These are phyloP conservation scores for Ischnus inquisitorius DNA, from an alignment of 2,888 invertebrate genomes.

Conservation along the genomic window DNA sequence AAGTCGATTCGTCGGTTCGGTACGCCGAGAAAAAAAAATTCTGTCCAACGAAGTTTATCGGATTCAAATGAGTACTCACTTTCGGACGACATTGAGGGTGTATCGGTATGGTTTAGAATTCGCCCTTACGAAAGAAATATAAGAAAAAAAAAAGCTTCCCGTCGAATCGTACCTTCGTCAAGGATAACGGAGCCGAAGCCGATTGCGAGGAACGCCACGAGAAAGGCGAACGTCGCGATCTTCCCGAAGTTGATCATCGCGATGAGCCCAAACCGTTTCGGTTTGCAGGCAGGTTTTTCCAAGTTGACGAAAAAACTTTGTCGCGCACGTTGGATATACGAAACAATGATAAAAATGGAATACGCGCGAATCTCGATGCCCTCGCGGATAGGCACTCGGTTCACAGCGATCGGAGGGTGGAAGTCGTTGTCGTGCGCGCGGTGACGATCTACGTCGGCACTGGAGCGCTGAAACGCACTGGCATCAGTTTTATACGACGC, in stretches of 20 bases:
- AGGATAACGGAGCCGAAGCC: conserved; percentile 75
- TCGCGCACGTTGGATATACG: neutral
- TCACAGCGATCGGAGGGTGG: conserved; percentile 49
- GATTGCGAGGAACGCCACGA: conserved; percentile 72
- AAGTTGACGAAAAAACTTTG: neutral
- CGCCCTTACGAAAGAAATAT: neutral
- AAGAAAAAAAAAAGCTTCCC: neutral
- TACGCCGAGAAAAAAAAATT: too few species aligned
- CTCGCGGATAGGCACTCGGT: conserved; percentile 42
- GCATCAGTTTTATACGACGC: conserved; percentile 84
- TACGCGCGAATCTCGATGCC: neutral
- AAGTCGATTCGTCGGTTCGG: too few species aligned
- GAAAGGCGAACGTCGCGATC: conserved; percentile 64
- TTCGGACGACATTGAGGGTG: neutral
- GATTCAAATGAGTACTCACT: too few species aligned
- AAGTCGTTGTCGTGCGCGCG: conserved; percentile 70
- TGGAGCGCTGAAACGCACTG: conserved; percentile 79
- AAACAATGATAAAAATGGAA: neutral
- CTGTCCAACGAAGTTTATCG: too few species aligned
- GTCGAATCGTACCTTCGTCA: conserved; percentile 77
- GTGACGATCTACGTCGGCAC: conserved; percentile 76
- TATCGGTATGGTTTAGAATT: neutral
- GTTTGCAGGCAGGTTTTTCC: neutral
- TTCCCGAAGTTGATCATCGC: conserved; percentile 64
- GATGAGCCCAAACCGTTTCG: conserved; percentile 19